These are phyloP conservation scores for Agriopis marginaria DNA, from an alignment of 2,888 invertebrate genomes.

Conservation along the genomic window DNA sequence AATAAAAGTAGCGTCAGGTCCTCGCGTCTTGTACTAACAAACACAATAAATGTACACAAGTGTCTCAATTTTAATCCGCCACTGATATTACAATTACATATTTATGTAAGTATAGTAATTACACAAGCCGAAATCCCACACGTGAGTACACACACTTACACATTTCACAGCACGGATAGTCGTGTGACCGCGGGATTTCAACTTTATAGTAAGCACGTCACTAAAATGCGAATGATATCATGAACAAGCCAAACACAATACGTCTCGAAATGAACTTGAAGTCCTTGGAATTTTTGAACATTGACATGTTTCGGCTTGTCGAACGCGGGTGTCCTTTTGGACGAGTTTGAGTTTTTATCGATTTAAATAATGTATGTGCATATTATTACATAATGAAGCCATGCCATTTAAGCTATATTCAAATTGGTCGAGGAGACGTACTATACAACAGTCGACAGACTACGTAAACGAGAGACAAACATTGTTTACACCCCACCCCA, in stretches of 20 bases:
- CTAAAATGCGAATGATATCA: slow-evolving; percentile 34
- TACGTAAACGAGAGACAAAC: slow-evolving; percentile 41
- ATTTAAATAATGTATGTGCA: slow-evolving; percentile 45
- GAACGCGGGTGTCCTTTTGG: slow-evolving; percentile 42
- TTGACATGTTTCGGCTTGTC: slow-evolving; percentile 39
- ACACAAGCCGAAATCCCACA: slow-evolving; percentile 11
- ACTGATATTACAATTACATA: slow-evolving; percentile 10
- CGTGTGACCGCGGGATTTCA: slow-evolving; percentile 8
- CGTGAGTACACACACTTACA: slow-evolving; percentile 6
- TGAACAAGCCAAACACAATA: slow-evolving; percentile 41
- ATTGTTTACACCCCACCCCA: slow-evolving; percentile 64
- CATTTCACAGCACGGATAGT: background rate
- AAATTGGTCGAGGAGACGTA: slow-evolving; percentile 34
- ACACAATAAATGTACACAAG: slow-evolving; percentile 2
- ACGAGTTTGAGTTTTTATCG: slow-evolving; percentile 28
- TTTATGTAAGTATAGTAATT: background rate
- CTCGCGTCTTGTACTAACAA: background rate
- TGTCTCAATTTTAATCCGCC: slow-evolving; percentile 26
- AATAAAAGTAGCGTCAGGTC: background rate
- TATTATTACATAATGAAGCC: slow-evolving; percentile 51
- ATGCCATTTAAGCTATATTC: slow-evolving; percentile 50
- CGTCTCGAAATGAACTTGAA: slow-evolving; percentile 43
- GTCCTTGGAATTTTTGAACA: slow-evolving; percentile 70
- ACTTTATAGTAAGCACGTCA: slow-evolving; percentile 10
- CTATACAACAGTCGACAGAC: slow-evolving; percentile 42